Percentiles rank a stretch among this genome's conserved stretches.
phyloP scores from a whole-genome alignment of 2,113 vertebrate species.

The Cairina moschata region DNA sequence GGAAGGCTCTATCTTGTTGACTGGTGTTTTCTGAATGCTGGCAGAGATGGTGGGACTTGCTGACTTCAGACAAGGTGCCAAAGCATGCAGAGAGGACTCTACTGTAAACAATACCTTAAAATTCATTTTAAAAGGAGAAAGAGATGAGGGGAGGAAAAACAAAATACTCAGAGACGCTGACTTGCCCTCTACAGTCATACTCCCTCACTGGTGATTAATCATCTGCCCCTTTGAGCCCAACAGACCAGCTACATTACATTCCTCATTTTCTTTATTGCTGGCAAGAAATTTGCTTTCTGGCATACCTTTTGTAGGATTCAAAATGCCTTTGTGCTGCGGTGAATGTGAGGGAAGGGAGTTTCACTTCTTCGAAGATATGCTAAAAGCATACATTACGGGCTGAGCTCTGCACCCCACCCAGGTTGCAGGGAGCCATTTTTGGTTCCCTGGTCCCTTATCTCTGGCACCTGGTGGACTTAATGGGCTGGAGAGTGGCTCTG shows the following conservation, averaged over 20 bases:
- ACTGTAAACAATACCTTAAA: constrained; percentile 17
- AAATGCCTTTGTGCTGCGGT: constrained; percentile 43
- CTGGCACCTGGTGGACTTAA: background rate
- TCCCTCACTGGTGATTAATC: constrained; percentile 53
- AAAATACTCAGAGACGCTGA: constrained; percentile 56
- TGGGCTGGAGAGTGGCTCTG: background rate
- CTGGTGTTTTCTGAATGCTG: background rate
- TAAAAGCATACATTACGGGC: background rate
- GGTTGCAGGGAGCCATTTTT: background rate
- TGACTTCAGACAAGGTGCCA: constrained; percentile 26
- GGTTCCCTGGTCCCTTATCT: background rate
- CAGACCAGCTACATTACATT: constrained; percentile 46
- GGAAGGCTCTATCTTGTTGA: background rate
- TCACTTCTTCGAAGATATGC: background rate
- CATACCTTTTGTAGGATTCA: constrained; percentile 33
- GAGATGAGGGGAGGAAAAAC: constrained; percentile 22
- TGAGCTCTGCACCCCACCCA: background rate
- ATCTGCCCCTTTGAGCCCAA: background rate
- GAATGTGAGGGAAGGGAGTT: constrained; percentile 18
- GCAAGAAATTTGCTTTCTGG: constrained; percentile 32
- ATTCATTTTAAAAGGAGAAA: constrained; percentile 36
- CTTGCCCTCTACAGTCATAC: constrained; percentile 42
- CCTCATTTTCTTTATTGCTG: constrained; percentile 27
- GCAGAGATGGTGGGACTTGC: background rate
- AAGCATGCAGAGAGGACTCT: background rate